These are phyloP conservation scores for Octodon degus DNA, from an alignment of 2,113 vertebrate genomes.

Conservation along the genomic window DNA sequence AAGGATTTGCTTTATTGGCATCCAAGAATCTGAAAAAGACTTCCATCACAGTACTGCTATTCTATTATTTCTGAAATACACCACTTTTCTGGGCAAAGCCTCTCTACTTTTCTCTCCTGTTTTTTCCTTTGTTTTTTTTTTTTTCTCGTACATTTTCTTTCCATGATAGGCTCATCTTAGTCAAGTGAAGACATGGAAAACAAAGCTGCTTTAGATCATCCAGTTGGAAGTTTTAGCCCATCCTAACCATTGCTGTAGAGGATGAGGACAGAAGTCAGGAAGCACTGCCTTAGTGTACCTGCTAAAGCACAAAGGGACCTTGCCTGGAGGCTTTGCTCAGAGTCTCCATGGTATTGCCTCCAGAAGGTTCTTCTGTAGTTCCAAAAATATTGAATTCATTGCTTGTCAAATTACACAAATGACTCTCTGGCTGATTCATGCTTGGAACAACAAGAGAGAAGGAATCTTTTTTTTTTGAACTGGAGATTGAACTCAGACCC, in stretches of 20 bases:
- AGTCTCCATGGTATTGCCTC: background rate
- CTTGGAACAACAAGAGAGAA: background rate
- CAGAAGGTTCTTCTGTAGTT: rapidly evolving
- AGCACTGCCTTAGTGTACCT: background rate
- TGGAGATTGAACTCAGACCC: too few relatives aligned
- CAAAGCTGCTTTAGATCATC: background rate
- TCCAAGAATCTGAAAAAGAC: background rate
- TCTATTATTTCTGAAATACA: constrained; percentile 33
- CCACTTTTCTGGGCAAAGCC: background rate
- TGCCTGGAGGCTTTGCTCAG: background rate
- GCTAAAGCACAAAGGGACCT: background rate
- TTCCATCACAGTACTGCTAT: constrained; percentile 46
- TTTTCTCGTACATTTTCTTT: background rate
- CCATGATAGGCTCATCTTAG: background rate
- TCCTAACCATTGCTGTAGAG: background rate
- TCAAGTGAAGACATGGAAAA: background rate
- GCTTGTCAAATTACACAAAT: background rate
- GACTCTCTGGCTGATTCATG: background rate
- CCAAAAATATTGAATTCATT: background rate
- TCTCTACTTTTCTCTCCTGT: background rate
- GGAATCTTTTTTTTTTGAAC: background rate
- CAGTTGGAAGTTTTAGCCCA: background rate
- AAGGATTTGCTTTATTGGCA: constrained; percentile 41
- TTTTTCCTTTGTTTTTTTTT: background rate
- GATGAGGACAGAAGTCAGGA: background rate